phyloP scores from a whole-genome alignment of 2,888 invertebrate species.

The Melolontha melolontha region DNA sequence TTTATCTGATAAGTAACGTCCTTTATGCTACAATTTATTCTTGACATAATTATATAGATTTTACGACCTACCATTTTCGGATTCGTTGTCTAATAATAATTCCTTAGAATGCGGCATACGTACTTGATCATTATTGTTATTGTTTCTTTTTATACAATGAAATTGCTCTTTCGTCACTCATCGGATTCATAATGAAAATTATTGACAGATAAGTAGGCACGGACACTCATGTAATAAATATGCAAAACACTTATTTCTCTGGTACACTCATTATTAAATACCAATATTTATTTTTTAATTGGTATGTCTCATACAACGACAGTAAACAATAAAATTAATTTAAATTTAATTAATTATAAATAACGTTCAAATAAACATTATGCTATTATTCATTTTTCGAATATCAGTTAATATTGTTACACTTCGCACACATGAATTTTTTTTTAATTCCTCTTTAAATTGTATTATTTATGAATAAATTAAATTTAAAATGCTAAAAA shows the following conservation, averaged over 20 bases:
- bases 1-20: no score
- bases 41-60: no score
- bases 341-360: no score
- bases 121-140: conserved; percentile 28
- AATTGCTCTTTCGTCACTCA: conserved; percentile 12
- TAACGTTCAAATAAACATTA: no score
- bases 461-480: no score
- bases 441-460: no score
- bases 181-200: conserved; percentile 14
- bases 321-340: conserved; percentile 1
- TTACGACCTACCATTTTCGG: no score
- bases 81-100: conserved; percentile 9
- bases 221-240: conserved; percentile 17
- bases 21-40: no score
- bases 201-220: not conserved
- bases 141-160: conserved; percentile 26
- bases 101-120: conserved; percentile 8
- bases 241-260: conserved; percentile 17
- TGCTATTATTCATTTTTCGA: no score
- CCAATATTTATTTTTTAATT: conserved; percentile 14
- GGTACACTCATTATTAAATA: not conserved
- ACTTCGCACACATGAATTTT: no score
- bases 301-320: conserved; percentile 17
- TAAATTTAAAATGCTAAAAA: no score
- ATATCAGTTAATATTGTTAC: no score